A percentile compares a stretch with the other conserved stretches of the same genome.
Evolutionary conservation across 23 tunicate species (phyloP).

Genomic region (Oikopleura vanhoeffeni): DNA sequence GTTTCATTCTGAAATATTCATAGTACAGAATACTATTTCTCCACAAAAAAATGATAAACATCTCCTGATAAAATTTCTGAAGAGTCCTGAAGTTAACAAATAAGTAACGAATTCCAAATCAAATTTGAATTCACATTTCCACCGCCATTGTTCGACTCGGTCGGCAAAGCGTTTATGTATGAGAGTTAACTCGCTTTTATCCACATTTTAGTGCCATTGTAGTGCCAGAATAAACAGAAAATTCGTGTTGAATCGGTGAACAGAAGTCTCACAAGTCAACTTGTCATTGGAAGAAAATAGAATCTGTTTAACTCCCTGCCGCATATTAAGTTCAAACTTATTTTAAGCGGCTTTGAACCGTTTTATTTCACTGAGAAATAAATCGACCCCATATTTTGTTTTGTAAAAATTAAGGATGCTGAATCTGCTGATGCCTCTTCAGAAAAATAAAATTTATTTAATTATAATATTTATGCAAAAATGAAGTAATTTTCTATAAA

Average conservation of each 20-base stretch:
- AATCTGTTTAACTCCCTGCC: no score
- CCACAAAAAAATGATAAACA: neutral
- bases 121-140: neutral
- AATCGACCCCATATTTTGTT: no score
- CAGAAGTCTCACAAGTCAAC: neutral
- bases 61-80: no score
- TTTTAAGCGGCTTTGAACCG: no score
- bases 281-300: no score
- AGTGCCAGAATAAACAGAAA: neutral
- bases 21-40: neutral
- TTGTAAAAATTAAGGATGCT: no score
- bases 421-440: no score
- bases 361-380: no score
- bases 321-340: neutral
- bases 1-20: neutral
- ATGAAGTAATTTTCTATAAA: no score
- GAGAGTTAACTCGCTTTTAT: neutral
- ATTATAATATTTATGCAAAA: no score
- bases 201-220: neutral
- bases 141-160: neutral
- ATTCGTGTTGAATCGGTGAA: neutral
- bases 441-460: no score
- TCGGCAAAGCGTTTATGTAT: neutral
- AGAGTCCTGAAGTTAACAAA: no score
- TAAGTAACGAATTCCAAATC: neutral